These are phyloP conservation scores for Notiomystis cincta DNA, from an alignment of 2,113 vertebrate genomes.

Conservation along the genomic window DNA sequence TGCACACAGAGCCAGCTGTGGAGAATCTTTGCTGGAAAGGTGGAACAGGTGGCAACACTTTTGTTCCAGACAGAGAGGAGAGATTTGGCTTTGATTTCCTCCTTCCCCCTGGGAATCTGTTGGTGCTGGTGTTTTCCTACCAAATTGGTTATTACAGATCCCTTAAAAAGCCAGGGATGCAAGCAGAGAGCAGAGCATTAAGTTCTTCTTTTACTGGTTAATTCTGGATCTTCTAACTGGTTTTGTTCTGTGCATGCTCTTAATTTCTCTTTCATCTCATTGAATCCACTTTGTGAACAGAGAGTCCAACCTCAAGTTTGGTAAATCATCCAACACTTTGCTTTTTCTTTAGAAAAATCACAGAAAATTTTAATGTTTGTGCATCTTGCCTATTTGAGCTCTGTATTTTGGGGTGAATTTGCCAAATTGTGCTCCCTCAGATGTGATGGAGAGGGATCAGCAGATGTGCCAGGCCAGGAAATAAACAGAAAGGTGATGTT, in stretches of 20 bases:
- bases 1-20: neutral
- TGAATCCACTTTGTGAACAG: neutral
- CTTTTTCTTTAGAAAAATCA: neutral
- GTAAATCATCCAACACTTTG: neutral
- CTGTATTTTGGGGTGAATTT: neutral
- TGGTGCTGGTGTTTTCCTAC: neutral
- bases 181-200: neutral
- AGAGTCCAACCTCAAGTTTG: neutral
- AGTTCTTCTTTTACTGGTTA: neutral
- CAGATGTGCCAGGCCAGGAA: neutral
- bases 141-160: neutral
- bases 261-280: neutral
- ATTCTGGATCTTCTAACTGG: neutral
- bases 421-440: neutral
- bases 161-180: neutral
- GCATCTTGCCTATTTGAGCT: neutral
- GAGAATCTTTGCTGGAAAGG: neutral
- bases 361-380: neutral
- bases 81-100: neutral
- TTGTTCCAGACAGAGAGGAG: neutral
- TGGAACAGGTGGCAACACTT: neutral
- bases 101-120: neutral
- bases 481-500: neutral
- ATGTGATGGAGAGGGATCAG: neutral
- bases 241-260: neutral